Percentiles rank a stretch among this genome's conserved stretches.
phyloP scores from a whole-genome alignment of 2,797 vertebrate genomes.

The Pangasius larnaudii region DNA sequence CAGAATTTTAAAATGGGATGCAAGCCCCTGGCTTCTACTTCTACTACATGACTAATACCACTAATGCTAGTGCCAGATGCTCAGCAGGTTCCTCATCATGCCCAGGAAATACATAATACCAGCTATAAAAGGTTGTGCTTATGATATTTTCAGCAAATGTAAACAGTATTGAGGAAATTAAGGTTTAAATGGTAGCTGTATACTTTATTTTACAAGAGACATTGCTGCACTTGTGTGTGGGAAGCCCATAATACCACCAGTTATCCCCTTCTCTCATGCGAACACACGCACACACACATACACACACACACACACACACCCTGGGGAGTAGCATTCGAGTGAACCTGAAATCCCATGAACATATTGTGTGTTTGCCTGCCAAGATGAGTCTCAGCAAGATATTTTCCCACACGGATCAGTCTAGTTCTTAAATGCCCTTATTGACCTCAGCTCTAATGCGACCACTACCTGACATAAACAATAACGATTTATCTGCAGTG shows the following conservation, averaged over 20 bases:
- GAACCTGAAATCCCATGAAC: conserved; percentile 56
- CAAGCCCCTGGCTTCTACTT: background rate
- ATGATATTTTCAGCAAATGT: background rate
- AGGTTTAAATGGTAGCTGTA: background rate
- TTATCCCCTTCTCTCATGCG: conserved; percentile 23
- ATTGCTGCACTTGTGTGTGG: conserved; percentile 1
- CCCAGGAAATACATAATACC: background rate
- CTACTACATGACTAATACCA: conserved; percentile 13
- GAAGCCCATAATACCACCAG: conserved; percentile 32
- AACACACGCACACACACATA: background rate
- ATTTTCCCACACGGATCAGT: conserved; percentile 54
- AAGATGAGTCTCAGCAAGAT: conserved; percentile 54
- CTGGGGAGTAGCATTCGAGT: conserved; percentile 39
- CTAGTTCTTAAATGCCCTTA: conserved; percentile 36
- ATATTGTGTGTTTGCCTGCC: conserved; percentile 59
- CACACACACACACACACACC: background rate
- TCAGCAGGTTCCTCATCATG: conserved; percentile 4
- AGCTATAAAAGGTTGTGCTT: background rate
- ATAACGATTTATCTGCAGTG: background rate
- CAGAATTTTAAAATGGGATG: background rate
- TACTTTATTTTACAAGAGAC: background rate
- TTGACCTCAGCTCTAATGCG: conserved; percentile 45
- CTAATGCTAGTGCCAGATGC: background rate
- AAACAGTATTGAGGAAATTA: background rate
- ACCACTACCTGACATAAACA: conserved; percentile 13